A percentile compares a stretch with the other conserved stretches of the same genome.
These are phyloP conservation scores for Bombus waltoni DNA, from an alignment of 1,140 invertebrate species.

Conservation along the genomic window DNA sequence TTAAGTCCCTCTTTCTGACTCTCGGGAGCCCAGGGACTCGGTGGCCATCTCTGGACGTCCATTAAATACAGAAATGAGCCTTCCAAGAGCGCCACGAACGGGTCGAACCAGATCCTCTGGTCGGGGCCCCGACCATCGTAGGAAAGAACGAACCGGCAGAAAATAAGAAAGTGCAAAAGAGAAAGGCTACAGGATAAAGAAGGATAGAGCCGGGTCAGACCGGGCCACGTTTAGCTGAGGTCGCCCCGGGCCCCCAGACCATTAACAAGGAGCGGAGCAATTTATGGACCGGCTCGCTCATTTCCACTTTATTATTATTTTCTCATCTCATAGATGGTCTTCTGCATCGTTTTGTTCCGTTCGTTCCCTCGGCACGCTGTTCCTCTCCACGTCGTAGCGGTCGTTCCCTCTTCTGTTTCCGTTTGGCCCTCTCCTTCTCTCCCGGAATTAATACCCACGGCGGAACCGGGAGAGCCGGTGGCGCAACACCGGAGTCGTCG, in stretches of 20 bases:
- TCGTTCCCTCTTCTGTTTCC: constrained; percentile 52
- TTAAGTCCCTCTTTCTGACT: constrained; percentile 65
- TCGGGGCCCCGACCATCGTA: constrained; percentile 54
- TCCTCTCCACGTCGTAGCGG: constrained; percentile 13
- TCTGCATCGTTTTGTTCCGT: constrained; percentile 75
- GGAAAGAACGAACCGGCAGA: constrained; percentile 33
- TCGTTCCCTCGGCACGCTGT: constrained; percentile 63
- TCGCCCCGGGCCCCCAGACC: constrained; percentile 80
- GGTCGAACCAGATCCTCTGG: constrained; percentile 75
- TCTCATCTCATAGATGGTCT: constrained; percentile 82
- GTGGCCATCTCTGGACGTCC: constrained; percentile 80
- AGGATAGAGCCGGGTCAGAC: constrained; percentile 77
- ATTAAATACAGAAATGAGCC: constrained; percentile 82
- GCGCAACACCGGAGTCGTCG: constrained; percentile 57
- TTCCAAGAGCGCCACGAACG: constrained; percentile 77
- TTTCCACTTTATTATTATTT: constrained; percentile 84
- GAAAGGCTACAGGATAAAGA: constrained; percentile 43
- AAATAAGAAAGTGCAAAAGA: constrained; percentile 34
- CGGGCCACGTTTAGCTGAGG: constrained; percentile 80
- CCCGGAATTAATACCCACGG: constrained; percentile 73
- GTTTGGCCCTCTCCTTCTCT: constrained; percentile 61
- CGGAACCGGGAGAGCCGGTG: constrained; percentile 65
- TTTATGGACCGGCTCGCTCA: constrained; percentile 82
- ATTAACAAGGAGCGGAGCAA: constrained; percentile 83
- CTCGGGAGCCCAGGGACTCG: constrained; percentile 70